These are phyloP conservation scores for Sebastes wilsoni DNA, from an alignment of 2,797 vertebrate genomes.

Conservation along the genomic window DNA sequence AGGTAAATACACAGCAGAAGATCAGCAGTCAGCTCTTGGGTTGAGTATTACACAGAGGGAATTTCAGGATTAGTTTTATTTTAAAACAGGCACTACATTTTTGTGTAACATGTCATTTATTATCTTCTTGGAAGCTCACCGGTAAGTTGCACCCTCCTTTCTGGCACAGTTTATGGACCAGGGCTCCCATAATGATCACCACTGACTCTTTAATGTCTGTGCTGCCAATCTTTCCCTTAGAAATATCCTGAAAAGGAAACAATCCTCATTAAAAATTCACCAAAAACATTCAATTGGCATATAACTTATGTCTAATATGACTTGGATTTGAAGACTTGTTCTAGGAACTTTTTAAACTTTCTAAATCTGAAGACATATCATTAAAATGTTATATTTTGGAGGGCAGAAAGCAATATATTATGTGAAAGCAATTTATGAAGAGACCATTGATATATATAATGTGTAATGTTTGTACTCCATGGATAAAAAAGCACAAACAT, in stretches of 20 bases:
- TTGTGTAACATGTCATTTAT: neutral
- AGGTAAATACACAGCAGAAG: conserved; percentile 8
- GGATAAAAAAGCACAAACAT: neutral
- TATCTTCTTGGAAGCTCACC: conserved; percentile 77
- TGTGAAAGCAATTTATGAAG: neutral
- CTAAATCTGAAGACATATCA: neutral
- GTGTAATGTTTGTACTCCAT: neutral
- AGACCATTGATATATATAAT: neutral
- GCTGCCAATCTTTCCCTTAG: conserved; percentile 87
- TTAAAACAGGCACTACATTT: neutral
- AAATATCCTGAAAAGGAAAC: conserved; percentile 82
- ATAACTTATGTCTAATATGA: neutral
- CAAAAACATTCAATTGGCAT: neutral
- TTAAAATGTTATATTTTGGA: neutral
- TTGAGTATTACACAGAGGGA: neutral
- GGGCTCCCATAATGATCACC: conserved; percentile 92
- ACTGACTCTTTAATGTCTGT: conserved; percentile 93
- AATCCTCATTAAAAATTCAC: neutral
- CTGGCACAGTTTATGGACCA: conserved; percentile 91
- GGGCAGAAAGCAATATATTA: neutral
- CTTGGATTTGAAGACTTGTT: neutral
- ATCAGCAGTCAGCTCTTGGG: neutral
- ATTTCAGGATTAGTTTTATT: neutral
- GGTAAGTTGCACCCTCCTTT: conserved; percentile 88
- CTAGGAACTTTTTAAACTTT: neutral